These are phyloP conservation scores for Nesoenas mayeri DNA, from an alignment of 2,113 vertebrate species.

Conservation along the genomic window DNA sequence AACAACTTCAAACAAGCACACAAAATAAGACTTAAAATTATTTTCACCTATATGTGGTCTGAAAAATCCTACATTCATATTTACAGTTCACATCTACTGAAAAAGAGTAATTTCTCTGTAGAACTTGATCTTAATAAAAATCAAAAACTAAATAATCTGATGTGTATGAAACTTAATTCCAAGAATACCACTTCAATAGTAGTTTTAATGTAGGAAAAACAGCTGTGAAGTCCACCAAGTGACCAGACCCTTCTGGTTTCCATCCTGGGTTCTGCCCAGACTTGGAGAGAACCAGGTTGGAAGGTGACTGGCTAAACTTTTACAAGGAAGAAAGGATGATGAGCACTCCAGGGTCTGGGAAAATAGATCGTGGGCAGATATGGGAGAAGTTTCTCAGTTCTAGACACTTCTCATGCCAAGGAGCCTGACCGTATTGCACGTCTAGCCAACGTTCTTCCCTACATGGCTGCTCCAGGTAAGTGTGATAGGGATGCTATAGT, in stretches of 20 bases:
- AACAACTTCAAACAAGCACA: neutral
- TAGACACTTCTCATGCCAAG: neutral
- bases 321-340: neutral
- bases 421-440: neutral
- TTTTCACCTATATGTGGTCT: neutral
- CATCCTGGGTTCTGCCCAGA: neutral
- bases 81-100: neutral
- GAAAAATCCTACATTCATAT: neutral
- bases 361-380: neutral
- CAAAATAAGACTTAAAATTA: neutral
- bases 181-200: neutral
- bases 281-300: neutral
- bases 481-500: neutral
- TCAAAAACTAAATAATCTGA: fast-evolving
- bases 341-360: neutral
- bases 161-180: neutral
- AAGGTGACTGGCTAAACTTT: neutral
- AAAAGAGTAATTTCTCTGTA: neutral
- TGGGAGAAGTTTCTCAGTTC: neutral
- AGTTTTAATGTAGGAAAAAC: neutral
- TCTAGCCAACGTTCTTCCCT: neutral
- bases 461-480: neutral
- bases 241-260: neutral
- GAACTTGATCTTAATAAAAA: neutral
- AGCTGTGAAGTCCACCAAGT: neutral